These are phyloP conservation scores for Vidua macroura DNA, from an alignment of 2,113 vertebrate species.

Conservation along the genomic window DNA sequence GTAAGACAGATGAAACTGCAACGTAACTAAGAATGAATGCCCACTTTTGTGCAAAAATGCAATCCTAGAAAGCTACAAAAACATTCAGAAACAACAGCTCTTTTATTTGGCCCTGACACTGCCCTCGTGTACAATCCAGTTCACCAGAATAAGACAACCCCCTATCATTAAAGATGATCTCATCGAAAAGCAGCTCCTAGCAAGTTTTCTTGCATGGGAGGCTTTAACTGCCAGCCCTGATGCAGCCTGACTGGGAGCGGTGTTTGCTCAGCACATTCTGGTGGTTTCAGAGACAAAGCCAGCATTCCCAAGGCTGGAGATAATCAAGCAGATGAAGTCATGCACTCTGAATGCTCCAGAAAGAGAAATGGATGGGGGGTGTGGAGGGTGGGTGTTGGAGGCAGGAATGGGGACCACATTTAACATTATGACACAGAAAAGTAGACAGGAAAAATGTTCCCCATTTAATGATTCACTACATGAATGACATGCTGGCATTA, in stretches of 20 bases:
- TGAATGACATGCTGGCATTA: neutral
- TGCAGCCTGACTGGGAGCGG: neutral
- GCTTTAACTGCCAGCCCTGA: neutral
- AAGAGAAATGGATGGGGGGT: neutral
- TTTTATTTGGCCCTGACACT: neutral
- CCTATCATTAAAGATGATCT: neutral
- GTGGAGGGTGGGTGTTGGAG: neutral
- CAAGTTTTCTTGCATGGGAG: neutral
- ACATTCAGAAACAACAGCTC: neutral
- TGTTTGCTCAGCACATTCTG: slow-evolving; percentile 38
- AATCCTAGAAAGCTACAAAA: slow-evolving; percentile 12
- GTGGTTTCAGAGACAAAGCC: slow-evolving; percentile 16
- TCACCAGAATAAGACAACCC: slow-evolving; percentile 16
- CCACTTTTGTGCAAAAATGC: neutral
- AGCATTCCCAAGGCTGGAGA: slow-evolving; percentile 8
- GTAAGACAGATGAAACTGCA: neutral
- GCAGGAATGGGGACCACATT: neutral
- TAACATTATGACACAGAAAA: neutral
- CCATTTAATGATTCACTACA: neutral
- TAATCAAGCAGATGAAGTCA: slow-evolving; percentile 54
- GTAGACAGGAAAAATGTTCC: neutral
- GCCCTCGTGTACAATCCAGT: neutral
- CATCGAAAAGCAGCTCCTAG: neutral
- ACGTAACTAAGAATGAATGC: neutral
- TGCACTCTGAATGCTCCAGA: neutral